Conservation (phyloP, 2,888 invertebrate genomes). For the Polyommatus icarus region DNA sequence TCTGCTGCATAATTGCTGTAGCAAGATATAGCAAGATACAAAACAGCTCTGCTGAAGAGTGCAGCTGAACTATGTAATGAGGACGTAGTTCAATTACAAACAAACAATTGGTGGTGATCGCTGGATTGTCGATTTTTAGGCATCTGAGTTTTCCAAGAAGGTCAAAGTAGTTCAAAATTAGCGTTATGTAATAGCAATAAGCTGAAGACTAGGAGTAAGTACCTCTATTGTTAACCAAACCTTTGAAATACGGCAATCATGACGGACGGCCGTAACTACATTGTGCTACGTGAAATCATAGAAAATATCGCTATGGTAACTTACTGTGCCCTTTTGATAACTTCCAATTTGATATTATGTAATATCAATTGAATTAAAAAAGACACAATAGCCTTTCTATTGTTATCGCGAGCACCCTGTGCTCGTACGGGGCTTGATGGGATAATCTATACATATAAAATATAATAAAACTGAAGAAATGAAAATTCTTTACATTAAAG, state of each 20-base stretch:
- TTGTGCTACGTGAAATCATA: background rate
- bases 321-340: background rate
- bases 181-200: background rate
- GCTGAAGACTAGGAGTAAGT: background rate
- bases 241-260: background rate
- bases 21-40: too few species aligned
- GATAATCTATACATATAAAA: too few species aligned
- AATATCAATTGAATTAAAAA: background rate
- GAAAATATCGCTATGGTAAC: background rate
- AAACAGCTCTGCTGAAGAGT: too few species aligned
- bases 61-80: too few species aligned
- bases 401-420: too few species aligned
- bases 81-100: background rate
- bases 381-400: too few species aligned
- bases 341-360: background rate
- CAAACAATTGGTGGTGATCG: background rate
- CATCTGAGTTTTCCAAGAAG: background rate
- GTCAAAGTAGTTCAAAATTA: background rate
- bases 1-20: too few species aligned
- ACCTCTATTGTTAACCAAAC: background rate
- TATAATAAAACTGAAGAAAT: too few species aligned
- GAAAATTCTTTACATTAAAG: too few species aligned
- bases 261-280: background rate
- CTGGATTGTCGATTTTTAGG: background rate
- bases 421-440: too few species aligned